Base-by-base conservation (phyloP, 2,797 vertebrate genomes). In the Lerista edwardsae region DNA sequence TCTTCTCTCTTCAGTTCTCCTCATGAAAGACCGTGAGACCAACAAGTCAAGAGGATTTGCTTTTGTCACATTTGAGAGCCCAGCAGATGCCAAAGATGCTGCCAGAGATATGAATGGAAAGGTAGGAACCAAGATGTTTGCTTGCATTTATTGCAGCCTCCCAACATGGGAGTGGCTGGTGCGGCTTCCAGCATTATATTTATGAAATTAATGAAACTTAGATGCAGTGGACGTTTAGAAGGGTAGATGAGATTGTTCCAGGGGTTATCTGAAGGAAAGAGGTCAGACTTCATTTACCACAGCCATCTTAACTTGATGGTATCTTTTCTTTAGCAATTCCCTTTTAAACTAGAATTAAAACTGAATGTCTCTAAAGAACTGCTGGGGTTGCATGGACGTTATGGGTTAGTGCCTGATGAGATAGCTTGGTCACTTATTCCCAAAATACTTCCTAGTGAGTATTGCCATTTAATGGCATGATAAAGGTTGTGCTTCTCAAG, bases 21-120 rank as follows among this genome's bases (percentile, higher is more conserved):
- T 98, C 92, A 99, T 99, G 98, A 99, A 99, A 93, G 98, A 99
- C 86, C 97, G 98, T 1, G 98, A 99, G 95, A 99, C 98, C 23
- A 99, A 98, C 93, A 99, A 99, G 88, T 99, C 98, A 9, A 98
- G 98, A 94, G 98, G 99, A n/a, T 99, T 99, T 91, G 98, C 98
- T 0, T 99, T 99, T 94, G 98, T 99, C 89, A 99, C 98, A 0
- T 99, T 98, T 87, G 99, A 99, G 93, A 99, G 96, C 93, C 99
- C 99, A 27, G 97, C 97, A n/a, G 98, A 99, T 89, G 99, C 98
- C 8, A 99, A 99, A 91, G 98, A 99, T 96, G 98, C 99, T 71
- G 98, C 97, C 6, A 97, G 97, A 61, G 98, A 99, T 93, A 98
- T 99, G 98, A 99, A 99, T 90, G 98, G 98, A 93, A 99, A 99